These are phyloP conservation scores for Cheilosia vulpina DNA, from an alignment of 2,888 invertebrate genomes.

Conservation along the genomic window DNA sequence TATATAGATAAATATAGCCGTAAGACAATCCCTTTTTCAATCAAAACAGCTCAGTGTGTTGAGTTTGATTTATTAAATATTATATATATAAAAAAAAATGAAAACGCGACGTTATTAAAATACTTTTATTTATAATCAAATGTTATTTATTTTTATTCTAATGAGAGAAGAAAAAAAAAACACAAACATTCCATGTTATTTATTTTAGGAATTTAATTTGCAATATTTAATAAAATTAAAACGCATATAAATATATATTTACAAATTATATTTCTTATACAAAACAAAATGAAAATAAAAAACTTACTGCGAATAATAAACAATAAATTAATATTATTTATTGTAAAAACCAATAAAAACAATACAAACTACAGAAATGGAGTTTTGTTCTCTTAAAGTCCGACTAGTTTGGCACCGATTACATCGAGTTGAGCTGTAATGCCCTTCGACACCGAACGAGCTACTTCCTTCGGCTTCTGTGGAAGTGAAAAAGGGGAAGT, in stretches of 20 bases:
- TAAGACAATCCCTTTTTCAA: slow-evolving; percentile 69
- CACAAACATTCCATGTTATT: slow-evolving; percentile 72
- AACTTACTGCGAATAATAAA: slow-evolving; percentile 52
- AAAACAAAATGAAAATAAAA: slow-evolving; percentile 3
- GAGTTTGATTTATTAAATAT: slow-evolving; percentile 42
- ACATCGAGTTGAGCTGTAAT: slow-evolving; percentile 82
- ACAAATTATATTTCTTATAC: slow-evolving; percentile 73
- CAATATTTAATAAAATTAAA: slow-evolving; percentile 63
- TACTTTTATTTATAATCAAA: slow-evolving; percentile 75
- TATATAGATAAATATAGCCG: slow-evolving; percentile 56
- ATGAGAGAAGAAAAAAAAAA: slow-evolving; percentile 30
- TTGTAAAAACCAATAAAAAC: slow-evolving; percentile 62
- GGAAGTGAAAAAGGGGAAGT: slow-evolving; percentile 29
- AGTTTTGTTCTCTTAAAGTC: slow-evolving; percentile 77
- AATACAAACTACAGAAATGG: slow-evolving; percentile 69
- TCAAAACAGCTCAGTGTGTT: slow-evolving; percentile 47
- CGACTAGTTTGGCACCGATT: slow-evolving; percentile 82
- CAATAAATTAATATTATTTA: slow-evolving; percentile 73
- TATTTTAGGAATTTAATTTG: slow-evolving; percentile 70
- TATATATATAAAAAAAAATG: slow-evolving; percentile 53
- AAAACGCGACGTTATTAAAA: slow-evolving; percentile 49
- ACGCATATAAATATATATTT: slow-evolving; percentile 59
- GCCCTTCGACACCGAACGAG: slow-evolving; percentile 80
- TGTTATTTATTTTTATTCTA: slow-evolving; percentile 75
- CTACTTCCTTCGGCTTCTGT: slow-evolving; percentile 81